Evolutionary conservation across 2,888 invertebrate species (phyloP), one percentile per base, ranked within the genome.

Genomic region (Oegoconia quadripuncta): DNA sequence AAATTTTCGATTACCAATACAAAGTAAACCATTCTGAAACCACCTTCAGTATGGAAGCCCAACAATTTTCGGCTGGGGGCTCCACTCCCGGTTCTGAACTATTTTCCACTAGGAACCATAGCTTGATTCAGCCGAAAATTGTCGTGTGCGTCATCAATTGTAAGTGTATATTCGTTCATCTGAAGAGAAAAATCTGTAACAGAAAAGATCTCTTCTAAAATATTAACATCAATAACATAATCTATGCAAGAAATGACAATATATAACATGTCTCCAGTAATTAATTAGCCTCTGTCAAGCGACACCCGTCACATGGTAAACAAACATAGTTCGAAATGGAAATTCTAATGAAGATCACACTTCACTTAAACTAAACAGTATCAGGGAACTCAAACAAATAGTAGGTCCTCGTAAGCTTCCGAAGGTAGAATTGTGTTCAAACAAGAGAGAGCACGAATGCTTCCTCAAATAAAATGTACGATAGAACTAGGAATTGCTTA

Each of bases 361-460:
- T 52, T 52, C 44, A 38, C 55, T 60, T 58, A 50, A 59, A 52
- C 52, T 54, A 57, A 59, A 64, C 52, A 57, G 55, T 56, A 58
- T 55, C 57, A 55, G 48, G 50, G 25, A 58, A 48, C 44, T 39
- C 47, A 53, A 61, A 61, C 47, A 54, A 46, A 38, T 43, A 37
- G 46, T 33, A 39, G 28, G 33, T 23, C 12, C 15, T 15, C 29
- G 22, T 20, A 23, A 13, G 28, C n/a, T 4, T 25, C 18, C 28
- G 20, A 11, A 25, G 28, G 42, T 37, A 23, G 37, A 44, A 48
- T 48, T 52, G 47, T 55, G 44, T 54, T 64, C 60, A 62, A 62
- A 64, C 58, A 59, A 47, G 55, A 61, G 58, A 50, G 39, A 59
- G 59, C 59, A 63, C 60, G 61, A 58, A 57, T 53, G 58, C 52